Base-by-base conservation (phyloP, 92 coral and sea anemone species). In the Porites evermanni region DNA sequence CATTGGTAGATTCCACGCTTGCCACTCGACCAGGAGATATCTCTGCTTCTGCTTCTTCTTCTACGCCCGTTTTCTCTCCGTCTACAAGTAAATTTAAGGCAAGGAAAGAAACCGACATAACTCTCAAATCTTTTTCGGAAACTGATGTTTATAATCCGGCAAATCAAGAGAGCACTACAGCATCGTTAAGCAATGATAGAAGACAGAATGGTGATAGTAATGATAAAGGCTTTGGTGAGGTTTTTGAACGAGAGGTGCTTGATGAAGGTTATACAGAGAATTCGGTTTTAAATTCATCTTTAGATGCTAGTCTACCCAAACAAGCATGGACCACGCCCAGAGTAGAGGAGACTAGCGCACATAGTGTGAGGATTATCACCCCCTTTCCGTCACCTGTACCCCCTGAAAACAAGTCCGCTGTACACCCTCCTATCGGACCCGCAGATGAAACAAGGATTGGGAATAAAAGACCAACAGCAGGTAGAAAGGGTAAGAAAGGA, bases 341-440 rank as follows among this genome's bases (percentile, higher is more conserved):
- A 75, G 2, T 8, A 63, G 84, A 79, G 70, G 91, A 38, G 66
- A 77, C 70, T 18, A 83, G 59, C 17, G 56, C 89, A 2, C 52
- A 75, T 66, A 87, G 93, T 26, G 91, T 96, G 20, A 91, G 83
- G 23, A 95, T 95, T 78, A 80, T 85, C 18, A 97, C 95, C 77
- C 92, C 99, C 9, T 97, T 83, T 81, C 99, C 99, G 1, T 91
- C 98, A 16, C 99, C 99, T 11, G 95, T 78, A 53, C 99, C 98
- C 6, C 95, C 94, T 16, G 70, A 58, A 54, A 75, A 82, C 76
- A 88, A 88, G 67, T 82, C 92, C 63, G 77, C 87, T 38, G 90
- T 95, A 47, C 91, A 95, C 21, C 89, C 95, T 64, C 88, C 94
- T 21, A 79, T 95, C 44, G 93, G 95, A 17, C 67, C 82, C 50